These are phyloP conservation scores for Peromyscus californicus DNA, from an alignment of 2,113 vertebrate genomes.

Conservation along the genomic window DNA sequence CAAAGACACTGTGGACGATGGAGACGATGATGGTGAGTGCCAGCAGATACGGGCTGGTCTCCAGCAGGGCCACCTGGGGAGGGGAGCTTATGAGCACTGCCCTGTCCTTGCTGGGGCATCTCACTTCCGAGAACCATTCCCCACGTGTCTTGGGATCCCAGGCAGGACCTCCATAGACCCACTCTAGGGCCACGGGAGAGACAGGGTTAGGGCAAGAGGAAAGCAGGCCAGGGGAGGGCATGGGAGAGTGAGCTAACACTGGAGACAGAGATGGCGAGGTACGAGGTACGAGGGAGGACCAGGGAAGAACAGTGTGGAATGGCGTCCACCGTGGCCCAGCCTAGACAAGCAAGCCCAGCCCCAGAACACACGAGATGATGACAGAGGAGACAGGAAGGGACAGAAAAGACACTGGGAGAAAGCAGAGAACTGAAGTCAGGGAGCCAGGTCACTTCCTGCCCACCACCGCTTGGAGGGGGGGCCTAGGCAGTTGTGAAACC, in stretches of 20 bases:
- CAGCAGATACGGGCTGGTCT: constrained; percentile 97
- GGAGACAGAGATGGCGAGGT: too few relatives aligned
- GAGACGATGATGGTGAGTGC: constrained; percentile 96
- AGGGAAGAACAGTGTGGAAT: background rate
- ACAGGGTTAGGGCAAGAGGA: background rate
- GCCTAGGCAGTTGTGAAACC: background rate
- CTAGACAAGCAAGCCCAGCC: background rate
- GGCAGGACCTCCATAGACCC: background rate
- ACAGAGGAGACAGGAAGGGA: background rate
- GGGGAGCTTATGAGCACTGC: background rate
- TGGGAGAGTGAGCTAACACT: rapidly evolving
- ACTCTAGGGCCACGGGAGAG: too few relatives aligned
- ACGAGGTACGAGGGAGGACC: too few relatives aligned
- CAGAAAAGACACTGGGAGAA: background rate
- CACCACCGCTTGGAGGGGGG: rapidly evolving
- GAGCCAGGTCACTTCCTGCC: background rate
- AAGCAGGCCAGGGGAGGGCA: background rate
- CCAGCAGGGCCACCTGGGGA: constrained; percentile 90
- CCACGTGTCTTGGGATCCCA: too few relatives aligned
- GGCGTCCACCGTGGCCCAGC: background rate
- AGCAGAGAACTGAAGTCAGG: background rate
- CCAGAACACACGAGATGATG: background rate
- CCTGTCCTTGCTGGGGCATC: rapidly evolving
- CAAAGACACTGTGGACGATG: constrained; percentile 97
- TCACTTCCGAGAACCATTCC: background rate